Evolutionary conservation across 1,140 invertebrate species (phyloP).

Genomic region (Cotesia glomerata): DNA sequence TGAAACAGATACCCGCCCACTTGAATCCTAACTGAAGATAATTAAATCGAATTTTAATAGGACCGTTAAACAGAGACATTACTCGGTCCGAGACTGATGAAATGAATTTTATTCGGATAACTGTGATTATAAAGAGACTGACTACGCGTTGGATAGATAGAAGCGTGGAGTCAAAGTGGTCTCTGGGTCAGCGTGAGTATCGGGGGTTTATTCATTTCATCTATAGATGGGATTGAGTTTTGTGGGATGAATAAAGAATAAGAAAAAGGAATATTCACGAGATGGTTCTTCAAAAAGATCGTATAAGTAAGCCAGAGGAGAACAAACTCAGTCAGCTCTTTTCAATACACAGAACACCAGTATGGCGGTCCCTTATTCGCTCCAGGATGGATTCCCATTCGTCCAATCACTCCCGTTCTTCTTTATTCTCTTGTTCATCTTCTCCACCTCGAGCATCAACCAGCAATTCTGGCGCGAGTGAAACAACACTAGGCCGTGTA

Average conservation of each 20-base stretch:
- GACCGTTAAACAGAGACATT: slow-evolving; percentile 49
- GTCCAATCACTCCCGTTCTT: slow-evolving; percentile 52
- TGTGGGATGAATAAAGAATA: slow-evolving; percentile 22
- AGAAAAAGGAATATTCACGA: slow-evolving; percentile 22
- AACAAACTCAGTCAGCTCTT: no score
- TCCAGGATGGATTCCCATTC: slow-evolving; percentile 46
- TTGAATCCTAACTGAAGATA: slow-evolving; percentile 42
- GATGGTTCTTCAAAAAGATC: neutral
- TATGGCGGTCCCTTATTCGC: slow-evolving; percentile 41
- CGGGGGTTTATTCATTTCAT: no score
- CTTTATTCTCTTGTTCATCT: slow-evolving; percentile 14
- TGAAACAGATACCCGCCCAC: neutral
- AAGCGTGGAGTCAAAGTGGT: no score
- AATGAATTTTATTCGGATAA: neutral
- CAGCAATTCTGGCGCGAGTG: slow-evolving; percentile 14
- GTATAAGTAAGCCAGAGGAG: no score
- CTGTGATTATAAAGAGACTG: no score
- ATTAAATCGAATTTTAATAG: slow-evolving; percentile 55
- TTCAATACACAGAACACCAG: slow-evolving; percentile 20
- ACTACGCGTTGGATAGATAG: neutral
- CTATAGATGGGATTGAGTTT: slow-evolving; percentile 3
- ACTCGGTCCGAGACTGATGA: slow-evolving; percentile 38
- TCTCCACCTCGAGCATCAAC: slow-evolving; percentile 30
- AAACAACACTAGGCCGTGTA: neutral
- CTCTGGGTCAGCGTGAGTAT: slow-evolving; percentile 1